Conservation (phyloP, 2,113 vertebrate genomes). For the Hiodon tergisus region DNA sequence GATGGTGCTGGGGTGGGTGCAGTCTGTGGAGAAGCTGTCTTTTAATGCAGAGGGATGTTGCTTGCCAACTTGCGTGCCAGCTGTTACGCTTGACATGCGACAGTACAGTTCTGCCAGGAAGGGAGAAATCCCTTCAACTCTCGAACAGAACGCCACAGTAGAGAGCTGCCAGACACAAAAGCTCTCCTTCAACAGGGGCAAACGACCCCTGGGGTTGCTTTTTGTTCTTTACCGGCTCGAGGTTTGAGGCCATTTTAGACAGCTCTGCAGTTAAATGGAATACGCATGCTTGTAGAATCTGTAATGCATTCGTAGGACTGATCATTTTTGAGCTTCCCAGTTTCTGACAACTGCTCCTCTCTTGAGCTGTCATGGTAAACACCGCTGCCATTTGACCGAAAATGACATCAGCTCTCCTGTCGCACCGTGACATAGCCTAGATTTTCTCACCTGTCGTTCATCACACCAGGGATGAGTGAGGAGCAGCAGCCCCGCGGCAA, state of each 20-base stretch:
- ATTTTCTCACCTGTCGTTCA: conserved; percentile 1
- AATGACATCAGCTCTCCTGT: too few relatives aligned
- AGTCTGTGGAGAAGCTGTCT: neutral
- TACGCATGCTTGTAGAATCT: too few relatives aligned
- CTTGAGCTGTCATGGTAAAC: too few relatives aligned
- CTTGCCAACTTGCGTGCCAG: neutral
- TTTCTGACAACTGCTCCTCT: neutral
- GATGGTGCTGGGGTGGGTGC: neutral
- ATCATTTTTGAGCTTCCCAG: neutral
- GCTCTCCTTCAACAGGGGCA: neutral
- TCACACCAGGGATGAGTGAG: neutral
- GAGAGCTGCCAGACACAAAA: neutral
- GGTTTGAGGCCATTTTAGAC: neutral
- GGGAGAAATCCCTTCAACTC: neutral
- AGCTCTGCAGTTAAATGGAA: neutral
- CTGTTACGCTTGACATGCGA: neutral
- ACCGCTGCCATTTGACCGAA: too few relatives aligned
- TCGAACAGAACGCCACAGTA: neutral
- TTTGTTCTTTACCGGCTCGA: neutral
- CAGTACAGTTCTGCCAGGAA: neutral
- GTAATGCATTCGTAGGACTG: neutral
- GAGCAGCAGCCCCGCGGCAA: neutral
- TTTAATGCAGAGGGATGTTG: neutral
- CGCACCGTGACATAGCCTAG: neutral
- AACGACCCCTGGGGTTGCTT: neutral